Conservation (phyloP, 1,140 invertebrate genomes). For the Argopecten irradians region DNA sequence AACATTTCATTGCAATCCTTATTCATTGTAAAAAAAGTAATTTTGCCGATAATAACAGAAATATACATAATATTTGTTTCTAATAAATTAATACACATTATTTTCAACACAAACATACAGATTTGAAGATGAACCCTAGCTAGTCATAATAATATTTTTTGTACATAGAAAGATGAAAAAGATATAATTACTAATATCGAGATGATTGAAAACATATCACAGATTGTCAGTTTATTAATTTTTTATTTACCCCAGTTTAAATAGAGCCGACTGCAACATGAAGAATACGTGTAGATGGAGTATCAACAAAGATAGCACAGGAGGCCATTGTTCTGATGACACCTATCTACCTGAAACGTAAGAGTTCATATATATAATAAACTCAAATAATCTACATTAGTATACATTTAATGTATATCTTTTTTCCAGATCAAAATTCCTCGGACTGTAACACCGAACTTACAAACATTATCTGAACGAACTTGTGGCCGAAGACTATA, state of each 20-base stretch:
- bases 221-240: background rate
- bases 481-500: too few species aligned
- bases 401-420: background rate
- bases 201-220: background rate
- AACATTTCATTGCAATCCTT: too few species aligned
- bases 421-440: background rate
- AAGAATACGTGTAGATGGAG: conserved; percentile 40
- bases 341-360: conserved; percentile 46
- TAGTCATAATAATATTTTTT: background rate
- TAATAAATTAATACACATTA: too few species aligned
- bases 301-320: background rate
- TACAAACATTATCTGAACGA: background rate
- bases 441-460: background rate
- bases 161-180: background rate
- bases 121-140: too few species aligned
- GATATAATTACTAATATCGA: background rate
- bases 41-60: too few species aligned
- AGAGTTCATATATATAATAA: too few species aligned
- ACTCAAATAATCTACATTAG: too few species aligned
- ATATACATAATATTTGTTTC: too few species aligned
- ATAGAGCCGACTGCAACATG: conserved; percentile 27
- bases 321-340: conserved; percentile 32
- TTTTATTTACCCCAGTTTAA: background rate
- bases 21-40: too few species aligned
- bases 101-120: too few species aligned